Conservation (phyloP, 2,797 vertebrate species). For the Cyprinella venusta region DNA sequence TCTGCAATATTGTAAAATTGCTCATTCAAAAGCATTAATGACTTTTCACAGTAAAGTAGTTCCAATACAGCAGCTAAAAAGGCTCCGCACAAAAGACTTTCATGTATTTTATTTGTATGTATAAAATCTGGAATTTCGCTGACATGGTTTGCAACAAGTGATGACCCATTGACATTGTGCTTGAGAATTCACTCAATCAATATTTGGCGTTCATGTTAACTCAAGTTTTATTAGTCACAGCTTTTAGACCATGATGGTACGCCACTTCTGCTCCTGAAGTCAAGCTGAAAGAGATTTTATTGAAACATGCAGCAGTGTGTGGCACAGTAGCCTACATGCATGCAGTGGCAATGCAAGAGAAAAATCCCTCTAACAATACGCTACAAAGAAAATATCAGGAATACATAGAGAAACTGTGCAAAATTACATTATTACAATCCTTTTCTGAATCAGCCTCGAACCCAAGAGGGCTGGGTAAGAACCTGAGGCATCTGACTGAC, state of each 20-base stretch:
- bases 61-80: background rate
- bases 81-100: background rate
- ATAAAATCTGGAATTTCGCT: conserved; percentile 17
- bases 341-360: conserved; percentile 21
- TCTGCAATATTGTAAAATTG: background rate
- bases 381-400: conserved; percentile 67
- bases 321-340: conserved; percentile 72
- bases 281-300: conserved; percentile 68
- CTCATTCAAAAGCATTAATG: background rate
- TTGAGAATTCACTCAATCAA: conserved; percentile 9
- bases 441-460: conserved; percentile 62
- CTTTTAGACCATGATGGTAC: conserved; percentile 65
- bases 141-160: background rate
- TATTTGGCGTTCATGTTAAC: conserved; percentile 51
- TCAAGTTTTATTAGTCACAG: conserved; percentile 67
- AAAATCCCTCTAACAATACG: conserved; percentile 15
- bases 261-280: conserved; percentile 67
- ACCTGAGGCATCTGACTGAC: conserved; percentile 27
- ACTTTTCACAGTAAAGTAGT: background rate
- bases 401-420: conserved; percentile 75
- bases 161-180: background rate
- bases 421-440: conserved; percentile 75
- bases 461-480: conserved; percentile 58
- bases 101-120: background rate
- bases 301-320: conserved; percentile 78